Percentiles rank a stretch among this genome's conserved stretches.
phyloP scores from a whole-genome alignment of 2,113 vertebrate genomes.

The Sardina pilchardus region DNA sequence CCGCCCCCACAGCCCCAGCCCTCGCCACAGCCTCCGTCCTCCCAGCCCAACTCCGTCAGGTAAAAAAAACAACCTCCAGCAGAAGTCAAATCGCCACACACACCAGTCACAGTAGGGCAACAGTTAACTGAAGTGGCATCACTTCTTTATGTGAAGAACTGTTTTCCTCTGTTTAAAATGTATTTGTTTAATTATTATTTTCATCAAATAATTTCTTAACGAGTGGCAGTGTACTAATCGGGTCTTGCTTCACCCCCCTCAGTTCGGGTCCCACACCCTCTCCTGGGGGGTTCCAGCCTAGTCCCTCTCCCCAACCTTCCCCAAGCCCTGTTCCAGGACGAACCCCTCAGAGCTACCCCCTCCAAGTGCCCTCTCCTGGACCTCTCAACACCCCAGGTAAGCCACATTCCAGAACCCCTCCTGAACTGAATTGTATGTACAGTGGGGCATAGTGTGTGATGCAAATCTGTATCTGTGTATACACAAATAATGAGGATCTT shows the following conservation, averaged over 20 bases:
- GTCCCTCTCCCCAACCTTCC: constrained; percentile 93
- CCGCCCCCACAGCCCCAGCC: constrained; percentile 88
- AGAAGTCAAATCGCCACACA: background rate
- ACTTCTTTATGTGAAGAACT: no score
- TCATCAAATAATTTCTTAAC: background rate
- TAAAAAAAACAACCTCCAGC: constrained; percentile 43
- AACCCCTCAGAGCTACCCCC: constrained; percentile 90
- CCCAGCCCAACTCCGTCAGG: constrained; percentile 95
- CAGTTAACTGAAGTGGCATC: background rate
- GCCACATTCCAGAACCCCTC: no score
- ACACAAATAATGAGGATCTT: background rate
- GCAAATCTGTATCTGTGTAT: background rate
- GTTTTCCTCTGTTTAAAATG: background rate
- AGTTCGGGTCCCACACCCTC: constrained; percentile 94
- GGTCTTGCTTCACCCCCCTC: constrained; percentile 34
- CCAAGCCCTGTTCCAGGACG: constrained; percentile 89
- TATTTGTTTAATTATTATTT: background rate
- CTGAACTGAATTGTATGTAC: background rate
- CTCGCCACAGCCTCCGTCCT: constrained; percentile 86
- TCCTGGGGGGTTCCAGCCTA: constrained; percentile 94
- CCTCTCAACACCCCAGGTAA: constrained; percentile 94
- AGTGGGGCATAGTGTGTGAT: background rate
- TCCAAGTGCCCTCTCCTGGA: constrained; percentile 86
- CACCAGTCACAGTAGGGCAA: background rate
- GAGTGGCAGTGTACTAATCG: background rate